Conservation (phyloP, 2,797 vertebrate species). For the Fistularia tabacaria region DNA sequence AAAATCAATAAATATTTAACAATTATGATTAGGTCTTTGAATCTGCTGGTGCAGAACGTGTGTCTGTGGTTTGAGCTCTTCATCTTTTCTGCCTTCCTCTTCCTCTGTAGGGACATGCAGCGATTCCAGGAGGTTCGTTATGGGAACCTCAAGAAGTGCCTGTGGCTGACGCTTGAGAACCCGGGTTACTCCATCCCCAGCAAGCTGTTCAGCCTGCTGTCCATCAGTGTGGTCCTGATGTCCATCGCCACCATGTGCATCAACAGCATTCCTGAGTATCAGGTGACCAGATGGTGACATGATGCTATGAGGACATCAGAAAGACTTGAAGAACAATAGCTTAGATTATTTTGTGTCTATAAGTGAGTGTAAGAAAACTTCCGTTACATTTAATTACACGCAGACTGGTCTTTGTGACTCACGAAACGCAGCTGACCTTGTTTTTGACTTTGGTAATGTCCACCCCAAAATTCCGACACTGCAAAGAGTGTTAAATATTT, state of each 20-base stretch:
- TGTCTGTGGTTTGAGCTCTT: too few relatives aligned
- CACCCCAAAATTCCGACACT: too few relatives aligned
- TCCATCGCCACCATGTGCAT: constrained; percentile 95
- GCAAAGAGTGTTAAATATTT: too few relatives aligned
- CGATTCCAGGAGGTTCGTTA: constrained; percentile 83
- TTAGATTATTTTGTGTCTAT: background rate
- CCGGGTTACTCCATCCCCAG: constrained; percentile 95
- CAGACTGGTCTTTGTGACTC: too few relatives aligned
- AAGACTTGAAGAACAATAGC: background rate
- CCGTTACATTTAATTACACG: too few relatives aligned
- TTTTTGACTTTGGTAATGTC: too few relatives aligned
- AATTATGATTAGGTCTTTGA: too few relatives aligned
- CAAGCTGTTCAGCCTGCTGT: constrained; percentile 94
- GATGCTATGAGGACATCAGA: too few relatives aligned
- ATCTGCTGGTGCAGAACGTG: too few relatives aligned
- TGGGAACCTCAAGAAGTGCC: constrained; percentile 83
- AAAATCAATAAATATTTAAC: too few relatives aligned
- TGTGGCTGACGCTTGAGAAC: constrained; percentile 98
- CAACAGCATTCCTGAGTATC: constrained; percentile 93
- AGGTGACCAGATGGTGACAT: constrained; percentile 47
- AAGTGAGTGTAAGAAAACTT: background rate
- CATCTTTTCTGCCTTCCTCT: too few relatives aligned
- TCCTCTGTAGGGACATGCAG: constrained; percentile 78
- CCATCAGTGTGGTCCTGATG: constrained; percentile 88
- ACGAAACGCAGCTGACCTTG: too few relatives aligned